Percentiles rank a stretch among this genome's conserved stretches.
These are phyloP conservation scores for Pyrochroa serraticornis DNA, from an alignment of 2,888 invertebrate genomes.

Conservation along the genomic window DNA sequence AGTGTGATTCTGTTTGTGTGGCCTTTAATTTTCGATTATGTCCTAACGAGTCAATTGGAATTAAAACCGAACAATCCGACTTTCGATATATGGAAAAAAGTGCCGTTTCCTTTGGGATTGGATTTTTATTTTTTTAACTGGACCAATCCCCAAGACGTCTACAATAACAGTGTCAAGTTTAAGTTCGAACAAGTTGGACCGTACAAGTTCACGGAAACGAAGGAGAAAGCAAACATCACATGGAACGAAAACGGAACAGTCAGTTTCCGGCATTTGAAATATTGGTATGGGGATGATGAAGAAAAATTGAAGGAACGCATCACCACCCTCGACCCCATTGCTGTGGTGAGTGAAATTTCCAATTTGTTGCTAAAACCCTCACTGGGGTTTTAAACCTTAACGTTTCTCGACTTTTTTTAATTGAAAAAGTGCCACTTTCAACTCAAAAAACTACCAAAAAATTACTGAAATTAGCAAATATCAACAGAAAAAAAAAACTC, in stretches of 20 bases:
- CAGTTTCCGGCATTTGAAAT: conserved; percentile 70
- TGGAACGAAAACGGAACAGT: conserved; percentile 77
- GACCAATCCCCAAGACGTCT: conserved; percentile 75
- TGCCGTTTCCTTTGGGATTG: conserved; percentile 67
- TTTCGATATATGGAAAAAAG: conserved; percentile 74
- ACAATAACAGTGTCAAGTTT: conserved; percentile 63
- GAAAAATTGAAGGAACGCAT: conserved; percentile 64
- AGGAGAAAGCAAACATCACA: conserved; percentile 73
- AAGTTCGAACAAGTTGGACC: conserved; percentile 66
- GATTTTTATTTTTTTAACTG: conserved; percentile 80
- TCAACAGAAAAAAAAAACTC: too few species aligned
- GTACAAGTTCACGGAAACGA: conserved; percentile 70
- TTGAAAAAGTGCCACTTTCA: too few species aligned
- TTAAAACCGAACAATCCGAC: conserved; percentile 66
- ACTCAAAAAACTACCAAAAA: too few species aligned
- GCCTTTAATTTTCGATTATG: conserved; percentile 21
- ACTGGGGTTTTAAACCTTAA: too few species aligned
- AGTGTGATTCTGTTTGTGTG: conserved; percentile 32
- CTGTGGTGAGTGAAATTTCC: conserved; percentile 67
- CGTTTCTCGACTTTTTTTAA: too few species aligned
- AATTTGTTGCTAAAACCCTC: not conserved
- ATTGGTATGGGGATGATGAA: conserved; percentile 72
- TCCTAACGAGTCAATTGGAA: conserved; percentile 45
- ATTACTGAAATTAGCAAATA: too few species aligned
- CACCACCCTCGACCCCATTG: conserved; percentile 77